These are phyloP conservation scores for Oplegnathus fasciatus DNA, from an alignment of 2,113 vertebrate species.

Conservation along the genomic window DNA sequence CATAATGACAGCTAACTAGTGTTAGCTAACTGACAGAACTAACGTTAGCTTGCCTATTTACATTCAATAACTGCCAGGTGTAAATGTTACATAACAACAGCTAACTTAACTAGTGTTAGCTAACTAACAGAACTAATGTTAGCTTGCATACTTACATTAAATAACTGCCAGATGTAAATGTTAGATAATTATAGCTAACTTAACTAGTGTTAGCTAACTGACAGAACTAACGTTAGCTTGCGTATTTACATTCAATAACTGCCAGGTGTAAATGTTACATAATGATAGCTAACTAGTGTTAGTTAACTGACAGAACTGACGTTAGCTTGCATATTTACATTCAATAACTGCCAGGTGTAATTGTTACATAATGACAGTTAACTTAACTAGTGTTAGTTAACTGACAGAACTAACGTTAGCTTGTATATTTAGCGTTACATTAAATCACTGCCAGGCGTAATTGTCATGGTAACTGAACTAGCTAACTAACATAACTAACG, in stretches of 20 bases:
- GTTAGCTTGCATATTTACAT: neutral
- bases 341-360: neutral
- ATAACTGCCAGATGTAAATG: neutral
- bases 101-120: neutral
- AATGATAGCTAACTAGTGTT: neutral
- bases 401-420: neutral
- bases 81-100: no score
- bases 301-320: neutral
- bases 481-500: neutral
- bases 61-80: no score
- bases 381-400: neutral
- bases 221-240: neutral
- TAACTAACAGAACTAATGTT: neutral
- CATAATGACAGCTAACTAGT: neutral
- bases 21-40: neutral
- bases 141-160: neutral
- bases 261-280: no score
- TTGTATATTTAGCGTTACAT: no score
- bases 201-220: neutral
- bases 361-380: no score
- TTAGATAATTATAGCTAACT: neutral
- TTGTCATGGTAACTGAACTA: no score
- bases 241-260: neutral
- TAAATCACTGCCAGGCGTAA: no score
- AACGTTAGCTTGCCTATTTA: neutral